Percentiles rank a stretch among this genome's conserved stretches.
Conservation (phyloP, 2,797 vertebrate genomes). For the Halcyon smyrnensis region DNA sequence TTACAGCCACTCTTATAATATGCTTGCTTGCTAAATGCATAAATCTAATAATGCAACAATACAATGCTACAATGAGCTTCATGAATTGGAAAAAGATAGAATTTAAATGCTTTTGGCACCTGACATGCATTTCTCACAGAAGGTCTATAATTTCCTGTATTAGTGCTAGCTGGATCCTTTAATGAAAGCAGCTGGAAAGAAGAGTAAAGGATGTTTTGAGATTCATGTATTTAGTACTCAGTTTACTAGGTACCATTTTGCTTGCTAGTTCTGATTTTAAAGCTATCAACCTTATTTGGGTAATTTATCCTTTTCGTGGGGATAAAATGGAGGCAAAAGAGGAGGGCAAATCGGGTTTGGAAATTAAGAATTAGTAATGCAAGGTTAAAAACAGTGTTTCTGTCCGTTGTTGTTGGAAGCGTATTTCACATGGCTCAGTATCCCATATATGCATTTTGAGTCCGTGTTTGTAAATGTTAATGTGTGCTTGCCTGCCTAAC, state of each 20-base stretch:
- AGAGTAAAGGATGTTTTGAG: constrained; percentile 36
- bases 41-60: constrained; percentile 79
- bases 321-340: not conserved
- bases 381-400: constrained; percentile 39
- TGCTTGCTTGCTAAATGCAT: constrained; percentile 70
- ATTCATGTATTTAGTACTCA: constrained; percentile 25
- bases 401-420: not conserved
- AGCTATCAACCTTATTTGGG: not conserved
- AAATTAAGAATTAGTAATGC: not conserved
- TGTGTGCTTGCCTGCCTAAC: not conserved
- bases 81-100: constrained; percentile 74
- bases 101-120: constrained; percentile 78
- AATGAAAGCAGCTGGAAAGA: constrained; percentile 43
- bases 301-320: not conserved
- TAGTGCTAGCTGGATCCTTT: constrained; percentile 24
- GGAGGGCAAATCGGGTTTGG: not conserved
- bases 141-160: constrained; percentile 74
- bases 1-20: constrained; percentile 70
- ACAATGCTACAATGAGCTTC: constrained; percentile 73
- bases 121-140: constrained; percentile 66
- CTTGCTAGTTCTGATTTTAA: constrained; percentile 55
- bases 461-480: constrained; percentile 49
- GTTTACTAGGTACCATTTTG: not conserved
- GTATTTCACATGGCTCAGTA: constrained; percentile 5
- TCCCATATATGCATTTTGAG: constrained; percentile 9